Conservation (phyloP, 2,888 invertebrate genomes). For the Coenonympha arcania region DNA sequence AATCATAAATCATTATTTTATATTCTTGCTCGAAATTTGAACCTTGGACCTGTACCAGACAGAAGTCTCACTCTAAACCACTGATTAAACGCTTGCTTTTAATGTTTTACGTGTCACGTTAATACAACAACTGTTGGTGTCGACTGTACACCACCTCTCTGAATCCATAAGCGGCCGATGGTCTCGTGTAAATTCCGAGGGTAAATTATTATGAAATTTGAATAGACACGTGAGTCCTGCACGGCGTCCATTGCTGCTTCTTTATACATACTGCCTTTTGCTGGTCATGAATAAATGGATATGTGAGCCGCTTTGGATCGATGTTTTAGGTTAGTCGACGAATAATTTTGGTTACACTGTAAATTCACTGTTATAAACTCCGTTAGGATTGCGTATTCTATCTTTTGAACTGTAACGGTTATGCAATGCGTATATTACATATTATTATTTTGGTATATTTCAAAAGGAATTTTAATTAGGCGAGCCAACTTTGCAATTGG, state of each 20-base stretch:
- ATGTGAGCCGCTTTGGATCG: neutral
- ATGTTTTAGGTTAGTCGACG: neutral
- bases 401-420: neutral
- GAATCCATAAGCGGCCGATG: conserved; percentile 30
- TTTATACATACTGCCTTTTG: neutral
- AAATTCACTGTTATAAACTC: neutral
- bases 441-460: too few species aligned
- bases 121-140: conserved; percentile 16
- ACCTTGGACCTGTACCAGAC: too few species aligned
- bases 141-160: conserved; percentile 31
- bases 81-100: too few species aligned
- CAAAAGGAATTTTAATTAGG: too few species aligned
- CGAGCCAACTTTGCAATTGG: too few species aligned
- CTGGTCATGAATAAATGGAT: conserved; percentile 6
- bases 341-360: neutral
- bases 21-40: too few species aligned
- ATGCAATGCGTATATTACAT: too few species aligned
- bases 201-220: conserved; percentile 33
- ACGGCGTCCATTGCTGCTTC: conserved; percentile 18
- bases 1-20: too few species aligned
- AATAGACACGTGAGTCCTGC: conserved; percentile 33
- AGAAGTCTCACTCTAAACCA: too few species aligned
- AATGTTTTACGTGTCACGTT: neutral
- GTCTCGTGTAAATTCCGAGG: conserved; percentile 44
- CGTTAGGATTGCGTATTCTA: neutral